Percentiles rank a stretch among this genome's conserved stretches.
Evolutionary conservation across 2,888 invertebrate species (phyloP).

Genomic region (Busseola fusca): DNA sequence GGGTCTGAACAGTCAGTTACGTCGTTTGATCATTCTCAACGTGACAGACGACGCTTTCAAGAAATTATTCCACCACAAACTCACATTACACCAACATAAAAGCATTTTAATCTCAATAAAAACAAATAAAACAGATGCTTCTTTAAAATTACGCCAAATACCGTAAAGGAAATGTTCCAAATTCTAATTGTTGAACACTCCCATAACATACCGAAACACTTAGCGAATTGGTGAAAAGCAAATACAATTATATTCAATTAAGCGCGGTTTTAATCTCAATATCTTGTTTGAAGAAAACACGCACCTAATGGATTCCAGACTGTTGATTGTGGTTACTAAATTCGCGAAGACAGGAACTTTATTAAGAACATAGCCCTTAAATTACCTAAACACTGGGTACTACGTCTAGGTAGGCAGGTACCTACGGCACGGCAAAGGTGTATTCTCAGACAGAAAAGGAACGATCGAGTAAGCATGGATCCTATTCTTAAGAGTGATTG

Average conservation of each 20-base stretch:
- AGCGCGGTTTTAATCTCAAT: constrained; percentile 65
- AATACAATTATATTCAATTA: constrained; percentile 65
- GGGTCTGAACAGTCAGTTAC: background rate
- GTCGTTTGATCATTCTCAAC: constrained; percentile 16
- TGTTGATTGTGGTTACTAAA: constrained; percentile 53
- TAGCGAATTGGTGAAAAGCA: constrained; percentile 54
- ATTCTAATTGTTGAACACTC: constrained; percentile 47
- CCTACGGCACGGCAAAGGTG: background rate
- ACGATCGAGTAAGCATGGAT: background rate
- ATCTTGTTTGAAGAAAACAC: constrained; percentile 65
- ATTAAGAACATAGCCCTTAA: background rate
- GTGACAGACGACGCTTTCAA: constrained; percentile 25
- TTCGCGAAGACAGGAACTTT: constrained; percentile 16
- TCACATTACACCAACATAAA: constrained; percentile 17
- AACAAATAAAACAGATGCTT: constrained; percentile 40
- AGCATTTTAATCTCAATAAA: constrained; percentile 44
- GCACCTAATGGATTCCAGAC: constrained; percentile 65
- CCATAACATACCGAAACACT: constrained; percentile 53
- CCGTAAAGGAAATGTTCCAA: constrained; percentile 32
- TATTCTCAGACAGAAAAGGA: background rate
- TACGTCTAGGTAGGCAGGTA: background rate
- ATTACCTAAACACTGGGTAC: background rate
- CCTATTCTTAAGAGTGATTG: background rate
- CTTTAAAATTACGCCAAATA: constrained; percentile 29
- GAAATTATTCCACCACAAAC: constrained; percentile 21